Percentiles rank a stretch among this genome's conserved stretches.
phyloP scores from a whole-genome alignment of 1,140 invertebrate genomes.

The Anastrepha obliqua region DNA sequence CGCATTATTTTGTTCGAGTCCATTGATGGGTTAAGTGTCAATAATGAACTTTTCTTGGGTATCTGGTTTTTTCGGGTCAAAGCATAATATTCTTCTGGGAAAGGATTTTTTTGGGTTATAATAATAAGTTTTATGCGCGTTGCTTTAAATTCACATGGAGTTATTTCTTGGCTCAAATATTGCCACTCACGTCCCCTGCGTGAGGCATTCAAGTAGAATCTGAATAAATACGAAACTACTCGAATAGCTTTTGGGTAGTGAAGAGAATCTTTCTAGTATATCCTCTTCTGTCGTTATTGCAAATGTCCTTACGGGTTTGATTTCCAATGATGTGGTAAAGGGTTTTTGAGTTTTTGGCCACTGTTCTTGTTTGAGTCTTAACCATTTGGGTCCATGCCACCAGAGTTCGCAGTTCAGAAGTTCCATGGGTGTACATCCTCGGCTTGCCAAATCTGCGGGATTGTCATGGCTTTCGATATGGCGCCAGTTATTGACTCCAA shows the following conservation, averaged over 20 bases:
- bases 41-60: background rate
- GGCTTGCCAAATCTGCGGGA: conserved; percentile 74
- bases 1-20: background rate
- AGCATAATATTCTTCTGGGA: background rate
- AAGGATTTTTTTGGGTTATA: background rate
- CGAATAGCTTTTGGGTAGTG: too few relatives aligned
- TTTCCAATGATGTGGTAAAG: background rate
- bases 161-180: background rate
- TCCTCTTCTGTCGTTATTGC: background rate
- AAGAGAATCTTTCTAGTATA: background rate
- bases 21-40: background rate
- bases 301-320: background rate
- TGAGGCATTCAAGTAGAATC: background rate
- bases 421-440: conserved; percentile 62
- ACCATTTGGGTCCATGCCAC: background rate
- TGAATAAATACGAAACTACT: background rate
- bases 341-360: background rate
- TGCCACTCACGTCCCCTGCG: background rate
- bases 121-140: background rate
- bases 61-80: background rate
- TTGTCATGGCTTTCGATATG: conserved; percentile 62
- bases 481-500: conserved; percentile 62
- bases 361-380: background rate
- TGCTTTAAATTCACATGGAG: background rate
- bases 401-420: background rate